Conservation (phyloP, 2,113 vertebrate species). For the Calyptomena viridis region DNA sequence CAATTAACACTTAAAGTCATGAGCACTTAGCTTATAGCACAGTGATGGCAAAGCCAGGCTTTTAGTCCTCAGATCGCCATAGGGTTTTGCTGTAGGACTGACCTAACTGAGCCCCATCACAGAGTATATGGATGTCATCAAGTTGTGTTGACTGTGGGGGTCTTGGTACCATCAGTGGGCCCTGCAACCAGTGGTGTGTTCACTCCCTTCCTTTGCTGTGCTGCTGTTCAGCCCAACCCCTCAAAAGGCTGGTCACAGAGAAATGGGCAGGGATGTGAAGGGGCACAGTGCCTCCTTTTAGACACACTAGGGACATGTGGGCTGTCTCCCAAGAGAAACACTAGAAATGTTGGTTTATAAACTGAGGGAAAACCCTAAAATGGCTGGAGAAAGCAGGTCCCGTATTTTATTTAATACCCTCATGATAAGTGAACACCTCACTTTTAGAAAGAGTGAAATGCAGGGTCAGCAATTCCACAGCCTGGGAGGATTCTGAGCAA, state of each 20-base stretch:
- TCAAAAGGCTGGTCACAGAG: fast-evolving
- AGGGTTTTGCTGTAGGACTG: background rate
- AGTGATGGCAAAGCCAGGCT: background rate
- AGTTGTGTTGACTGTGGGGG: background rate
- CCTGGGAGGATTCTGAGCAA: background rate
- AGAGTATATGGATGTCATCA: background rate
- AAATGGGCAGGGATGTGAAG: background rate
- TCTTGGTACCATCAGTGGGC: background rate
- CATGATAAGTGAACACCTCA: background rate
- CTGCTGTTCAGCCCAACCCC: fast-evolving
- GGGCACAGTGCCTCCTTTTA: background rate
- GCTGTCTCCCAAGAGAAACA: background rate
- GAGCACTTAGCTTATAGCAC: background rate
- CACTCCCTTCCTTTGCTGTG: background rate
- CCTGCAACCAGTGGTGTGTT: background rate
- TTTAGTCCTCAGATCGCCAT: background rate
- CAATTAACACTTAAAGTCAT: background rate
- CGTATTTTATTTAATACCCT: background rate
- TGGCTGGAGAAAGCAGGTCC: background rate
- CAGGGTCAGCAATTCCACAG: background rate
- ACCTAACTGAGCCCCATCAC: background rate
- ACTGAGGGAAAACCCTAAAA: background rate
- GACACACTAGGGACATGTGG: background rate
- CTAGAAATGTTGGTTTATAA: background rate
- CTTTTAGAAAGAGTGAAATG: background rate